Conservation (phyloP, 2,113 vertebrate species). For the Argyrosomus japonicus region DNA sequence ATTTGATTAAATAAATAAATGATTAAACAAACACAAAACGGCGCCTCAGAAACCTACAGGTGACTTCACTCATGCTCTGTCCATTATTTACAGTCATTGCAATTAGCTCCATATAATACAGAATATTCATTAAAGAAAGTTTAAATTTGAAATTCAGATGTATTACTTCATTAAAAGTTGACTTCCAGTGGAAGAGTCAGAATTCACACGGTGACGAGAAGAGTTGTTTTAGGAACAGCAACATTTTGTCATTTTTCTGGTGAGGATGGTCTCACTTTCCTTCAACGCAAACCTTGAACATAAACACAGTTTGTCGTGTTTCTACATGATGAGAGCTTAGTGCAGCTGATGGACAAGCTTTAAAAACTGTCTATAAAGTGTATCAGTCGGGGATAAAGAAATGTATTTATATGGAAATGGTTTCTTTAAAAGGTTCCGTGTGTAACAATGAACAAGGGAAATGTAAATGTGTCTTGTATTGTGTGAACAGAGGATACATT, state of each 20-base stretch:
- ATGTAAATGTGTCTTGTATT: conserved; percentile 52
- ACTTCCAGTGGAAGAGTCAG: too few species aligned
- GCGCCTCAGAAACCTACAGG: too few species aligned
- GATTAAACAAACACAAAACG: too few species aligned
- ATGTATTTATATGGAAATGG: conserved; percentile 53
- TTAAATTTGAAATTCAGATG: too few species aligned
- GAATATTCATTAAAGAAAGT: too few species aligned
- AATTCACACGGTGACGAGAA: too few species aligned
- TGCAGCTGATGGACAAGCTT: neutral
- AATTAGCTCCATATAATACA: too few species aligned
- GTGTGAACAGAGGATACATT: conserved; percentile 49
- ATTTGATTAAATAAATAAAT: too few species aligned
- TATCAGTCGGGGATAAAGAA: conserved; percentile 1
- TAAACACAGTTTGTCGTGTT: neutral
- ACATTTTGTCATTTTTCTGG: neutral
- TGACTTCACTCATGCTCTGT: too few species aligned
- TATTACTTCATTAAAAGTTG: too few species aligned
- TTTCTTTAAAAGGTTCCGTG: conserved; percentile 8
- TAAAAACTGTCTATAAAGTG: neutral
- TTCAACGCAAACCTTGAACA: neutral
- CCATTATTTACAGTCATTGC: too few species aligned
- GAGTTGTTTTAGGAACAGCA: neutral
- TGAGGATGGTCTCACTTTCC: neutral
- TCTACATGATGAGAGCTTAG: neutral
- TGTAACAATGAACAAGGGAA: conserved; percentile 44